Evolutionary conservation across 2,888 invertebrate genomes (phyloP).

Genomic region (Diarsia dahlii): DNA sequence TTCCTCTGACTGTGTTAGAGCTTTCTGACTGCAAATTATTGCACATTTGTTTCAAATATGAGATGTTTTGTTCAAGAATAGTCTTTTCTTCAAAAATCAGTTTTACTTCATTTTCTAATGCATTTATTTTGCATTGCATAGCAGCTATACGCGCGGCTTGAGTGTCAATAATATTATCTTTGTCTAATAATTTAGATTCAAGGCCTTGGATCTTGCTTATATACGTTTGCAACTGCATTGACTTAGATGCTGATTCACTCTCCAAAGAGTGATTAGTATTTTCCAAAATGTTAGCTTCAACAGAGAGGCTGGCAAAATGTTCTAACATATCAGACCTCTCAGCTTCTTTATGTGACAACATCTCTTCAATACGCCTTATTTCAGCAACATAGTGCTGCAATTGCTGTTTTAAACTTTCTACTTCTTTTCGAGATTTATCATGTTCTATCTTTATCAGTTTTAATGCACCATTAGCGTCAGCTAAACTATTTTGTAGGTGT

Average conservation of each 20-base stretch:
- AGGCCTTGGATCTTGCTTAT: constrained; percentile 90
- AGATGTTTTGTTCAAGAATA: constrained; percentile 84
- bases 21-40: constrained; percentile 81
- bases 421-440: constrained; percentile 93
- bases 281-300: constrained; percentile 94
- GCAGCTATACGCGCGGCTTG: constrained; percentile 82
- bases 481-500: constrained; percentile 93
- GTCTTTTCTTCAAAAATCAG: constrained; percentile 85
- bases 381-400: constrained; percentile 95
- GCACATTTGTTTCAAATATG: constrained; percentile 87
- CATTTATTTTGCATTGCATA: constrained; percentile 82
- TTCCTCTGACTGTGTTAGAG: constrained; percentile 71
- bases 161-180: constrained; percentile 84
- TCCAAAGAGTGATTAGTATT: constrained; percentile 95
- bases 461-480: constrained; percentile 91
- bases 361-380: constrained; percentile 94
- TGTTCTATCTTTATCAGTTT: constrained; percentile 92
- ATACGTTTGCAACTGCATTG: constrained; percentile 89
- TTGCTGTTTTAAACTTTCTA: constrained; percentile 94
- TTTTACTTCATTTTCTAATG: constrained; percentile 86
- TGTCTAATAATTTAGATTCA: constrained; percentile 91
- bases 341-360: constrained; percentile 94
- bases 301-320: constrained; percentile 94
- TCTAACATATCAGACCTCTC: constrained; percentile 95
- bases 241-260: constrained; percentile 93